Evolutionary conservation across 2,113 vertebrate species (phyloP), one percentile per base, ranked within the genome.

Genomic region (Theristicus caerulescens): DNA sequence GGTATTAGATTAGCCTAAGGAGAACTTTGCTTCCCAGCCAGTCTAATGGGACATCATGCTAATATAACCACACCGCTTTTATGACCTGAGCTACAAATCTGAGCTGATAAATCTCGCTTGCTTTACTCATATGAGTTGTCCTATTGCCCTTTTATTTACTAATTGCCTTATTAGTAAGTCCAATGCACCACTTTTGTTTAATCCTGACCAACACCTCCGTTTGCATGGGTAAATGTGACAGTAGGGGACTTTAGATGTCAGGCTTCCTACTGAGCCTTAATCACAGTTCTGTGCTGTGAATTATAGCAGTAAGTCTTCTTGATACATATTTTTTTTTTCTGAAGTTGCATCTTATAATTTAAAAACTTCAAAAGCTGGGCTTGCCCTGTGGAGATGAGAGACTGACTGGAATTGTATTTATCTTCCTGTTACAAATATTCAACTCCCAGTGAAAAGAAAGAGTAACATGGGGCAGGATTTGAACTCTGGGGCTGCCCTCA

Each of bases 141-240:
- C 92, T 86, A 73, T 51, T 96, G 79, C 71, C 90, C 90, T 88
- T 88, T 58, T 81, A 54, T 88, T 95, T 94, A 91, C 54, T 96
- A 83, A 87, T 66, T 95, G 85, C 66, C 84, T 94, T 88, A 86
- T 85, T 88, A 96, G 58, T 58, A 90, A 82, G 6, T 58, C 58
- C 3, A 8, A 57, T 51, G 62, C 18, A 85, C 16, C 29, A 58
- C 51, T 90, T 90, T 58, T 86, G 64, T 64, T 90, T 83, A 47
- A 40, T 73, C 36, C 42, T 90, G 62, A 85, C 40, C 76, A 88
- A 57, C 32, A 47, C 16, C 16, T 86, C 6, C 0, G 3, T 93
- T 61, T 92, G 66, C 58, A 42, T 1, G 2, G 49, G 51, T 54
- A 90, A 90, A 73, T 69, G 78, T 40, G 62, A 67, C 94, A 88